These are phyloP conservation scores for Tragelaphus scriptus DNA, from an alignment of 2,113 vertebrate genomes.

Conservation along the genomic window DNA sequence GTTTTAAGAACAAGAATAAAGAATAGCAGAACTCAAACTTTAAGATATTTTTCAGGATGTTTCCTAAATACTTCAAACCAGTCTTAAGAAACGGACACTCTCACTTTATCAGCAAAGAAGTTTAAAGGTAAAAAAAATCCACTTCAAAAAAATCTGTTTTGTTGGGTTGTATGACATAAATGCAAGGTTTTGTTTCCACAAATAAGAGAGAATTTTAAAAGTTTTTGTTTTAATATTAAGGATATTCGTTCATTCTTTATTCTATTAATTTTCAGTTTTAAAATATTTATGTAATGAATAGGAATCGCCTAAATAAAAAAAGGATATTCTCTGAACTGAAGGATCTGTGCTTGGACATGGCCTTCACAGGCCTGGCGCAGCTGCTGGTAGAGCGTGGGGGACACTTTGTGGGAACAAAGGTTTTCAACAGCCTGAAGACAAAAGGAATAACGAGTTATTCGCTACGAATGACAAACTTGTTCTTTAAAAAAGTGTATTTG, in stretches of 20 bases:
- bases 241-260: not conserved
- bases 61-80: not conserved
- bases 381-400: conserved; percentile 84
- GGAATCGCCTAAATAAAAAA: conserved; percentile 47
- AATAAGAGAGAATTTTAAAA: not conserved
- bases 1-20: not conserved
- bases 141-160: not conserved
- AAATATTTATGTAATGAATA: not conserved
- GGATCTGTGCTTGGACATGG: conserved; percentile 84
- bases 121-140: not conserved
- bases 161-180: not conserved
- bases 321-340: conserved; percentile 87
- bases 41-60: not conserved
- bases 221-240: not conserved
- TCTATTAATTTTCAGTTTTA: not conserved
- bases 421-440: conserved; percentile 86
- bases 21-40: not conserved
- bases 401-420: conserved; percentile 86
- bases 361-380: conserved; percentile 86
- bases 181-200: not conserved
- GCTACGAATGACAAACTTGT: not conserved
- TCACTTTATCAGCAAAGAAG: not conserved
- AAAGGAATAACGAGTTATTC: not conserved
- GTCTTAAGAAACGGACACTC: not conserved
- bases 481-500: not conserved